Evolutionary conservation across 2,113 vertebrate species (phyloP).

Genomic region (Vulpes ferrilata): DNA sequence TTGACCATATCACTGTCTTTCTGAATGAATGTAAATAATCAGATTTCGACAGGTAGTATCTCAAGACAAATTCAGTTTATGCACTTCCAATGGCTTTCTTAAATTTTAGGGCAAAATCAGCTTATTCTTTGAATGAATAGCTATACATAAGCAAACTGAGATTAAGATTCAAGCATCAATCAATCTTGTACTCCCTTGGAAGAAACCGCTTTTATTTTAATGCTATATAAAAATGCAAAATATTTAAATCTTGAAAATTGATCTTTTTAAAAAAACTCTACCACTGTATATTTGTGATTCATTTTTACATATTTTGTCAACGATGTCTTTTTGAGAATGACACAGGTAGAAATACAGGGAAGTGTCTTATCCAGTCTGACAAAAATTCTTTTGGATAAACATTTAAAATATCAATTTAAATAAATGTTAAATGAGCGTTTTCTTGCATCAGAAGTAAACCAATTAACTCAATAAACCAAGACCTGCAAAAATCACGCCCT

Average conservation of each 20-base stretch:
- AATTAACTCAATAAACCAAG: not conserved
- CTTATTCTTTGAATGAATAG: not conserved
- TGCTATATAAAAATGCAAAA: not conserved
- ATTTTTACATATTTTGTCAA: not conserved
- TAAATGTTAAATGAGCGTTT: not conserved
- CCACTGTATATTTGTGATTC: not conserved
- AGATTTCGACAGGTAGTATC: not conserved
- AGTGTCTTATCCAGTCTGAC: not conserved
- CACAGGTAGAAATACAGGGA: not conserved
- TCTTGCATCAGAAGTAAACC: not conserved
- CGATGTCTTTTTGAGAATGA: not conserved
- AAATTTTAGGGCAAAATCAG: not conserved
- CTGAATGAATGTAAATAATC: not conserved
- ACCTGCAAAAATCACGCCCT: not conserved
- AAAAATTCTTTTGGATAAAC: not conserved
- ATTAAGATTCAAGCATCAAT: not conserved
- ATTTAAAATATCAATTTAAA: constrained; percentile 44
- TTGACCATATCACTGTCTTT: not conserved
- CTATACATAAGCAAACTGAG: not conserved
- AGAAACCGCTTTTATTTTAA: not conserved
- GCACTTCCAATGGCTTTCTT: not conserved
- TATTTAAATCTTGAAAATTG: not conserved
- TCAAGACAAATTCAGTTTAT: not conserved
- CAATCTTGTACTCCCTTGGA: not conserved
- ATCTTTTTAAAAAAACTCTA: not conserved